Percentiles rank a stretch among this genome's conserved stretches.
phyloP scores from a whole-genome alignment of 2,797 vertebrate genomes.

The Enteromius thamalakanensis region DNA sequence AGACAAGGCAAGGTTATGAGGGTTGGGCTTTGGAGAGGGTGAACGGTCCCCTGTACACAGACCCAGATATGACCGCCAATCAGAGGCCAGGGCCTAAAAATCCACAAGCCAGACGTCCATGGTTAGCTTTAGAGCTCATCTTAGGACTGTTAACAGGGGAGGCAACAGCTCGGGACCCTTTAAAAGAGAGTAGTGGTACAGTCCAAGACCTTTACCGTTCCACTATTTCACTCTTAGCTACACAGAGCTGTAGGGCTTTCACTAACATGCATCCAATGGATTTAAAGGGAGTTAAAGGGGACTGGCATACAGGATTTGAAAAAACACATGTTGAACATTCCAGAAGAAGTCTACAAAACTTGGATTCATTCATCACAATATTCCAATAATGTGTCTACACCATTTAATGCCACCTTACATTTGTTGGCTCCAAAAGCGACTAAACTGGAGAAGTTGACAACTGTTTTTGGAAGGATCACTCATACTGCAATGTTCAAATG shows the following conservation, averaged over 20 bases:
- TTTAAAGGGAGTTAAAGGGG: slow-evolving; percentile 66
- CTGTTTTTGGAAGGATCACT: slow-evolving; percentile 6
- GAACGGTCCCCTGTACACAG: slow-evolving; percentile 78
- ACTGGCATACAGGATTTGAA: slow-evolving; percentile 70
- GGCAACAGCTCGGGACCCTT: slow-evolving; percentile 70
- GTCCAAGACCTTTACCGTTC: slow-evolving; percentile 66
- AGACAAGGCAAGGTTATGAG: slow-evolving; percentile 64
- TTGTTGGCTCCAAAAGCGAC: not conserved
- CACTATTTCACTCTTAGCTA: slow-evolving; percentile 68
- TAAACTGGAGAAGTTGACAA: not conserved
- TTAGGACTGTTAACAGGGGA: slow-evolving; percentile 82
- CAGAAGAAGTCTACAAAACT: slow-evolving; percentile 67
- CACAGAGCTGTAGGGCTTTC: slow-evolving; percentile 78
- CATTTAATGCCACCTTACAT: slow-evolving; percentile 27
- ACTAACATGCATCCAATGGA: slow-evolving; percentile 78
- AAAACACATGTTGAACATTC: slow-evolving; percentile 63
- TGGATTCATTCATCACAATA: slow-evolving; percentile 69
- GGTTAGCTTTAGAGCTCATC: slow-evolving; percentile 34
- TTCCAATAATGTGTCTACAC: slow-evolving; percentile 71
- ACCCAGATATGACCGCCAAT: slow-evolving; percentile 67
- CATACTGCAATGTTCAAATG: not conserved
- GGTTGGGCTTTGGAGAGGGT: slow-evolving; percentile 66
- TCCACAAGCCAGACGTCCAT: not conserved
- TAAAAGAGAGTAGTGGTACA: slow-evolving; percentile 78
- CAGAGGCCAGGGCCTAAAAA: slow-evolving; percentile 11